Percentiles rank a stretch among this genome's conserved stretches.
phyloP scores from a whole-genome alignment of 2,113 vertebrate genomes.

The Lanius ludovicianus region DNA sequence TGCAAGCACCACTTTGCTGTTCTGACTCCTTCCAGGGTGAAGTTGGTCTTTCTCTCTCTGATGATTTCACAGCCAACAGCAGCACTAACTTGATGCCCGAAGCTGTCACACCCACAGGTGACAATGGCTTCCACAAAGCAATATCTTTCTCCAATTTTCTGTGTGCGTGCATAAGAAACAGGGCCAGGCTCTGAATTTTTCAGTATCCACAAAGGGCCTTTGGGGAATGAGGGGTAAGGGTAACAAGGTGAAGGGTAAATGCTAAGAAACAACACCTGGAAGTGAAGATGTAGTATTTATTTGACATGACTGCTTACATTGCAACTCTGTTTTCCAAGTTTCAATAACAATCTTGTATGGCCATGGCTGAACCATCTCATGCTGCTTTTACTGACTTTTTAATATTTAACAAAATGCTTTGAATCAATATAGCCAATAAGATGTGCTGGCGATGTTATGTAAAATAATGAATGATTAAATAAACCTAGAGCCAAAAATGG shows the following conservation, averaged over 20 bases:
- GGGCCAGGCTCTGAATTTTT: not conserved
- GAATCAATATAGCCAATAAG: not conserved
- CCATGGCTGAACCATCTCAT: not conserved
- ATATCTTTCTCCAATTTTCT: not conserved
- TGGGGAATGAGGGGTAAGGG: not conserved
- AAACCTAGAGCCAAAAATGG: not conserved
- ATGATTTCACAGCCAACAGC: not conserved
- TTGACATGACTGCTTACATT: not conserved
- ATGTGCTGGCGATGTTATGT: not conserved
- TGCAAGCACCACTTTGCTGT: not conserved
- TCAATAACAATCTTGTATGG: not conserved
- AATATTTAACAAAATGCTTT: not conserved
- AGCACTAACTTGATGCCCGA: not conserved
- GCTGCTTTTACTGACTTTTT: constrained; percentile 16
- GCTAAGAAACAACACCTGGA: not conserved
- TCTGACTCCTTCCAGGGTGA: not conserved
- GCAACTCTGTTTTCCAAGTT: not conserved
- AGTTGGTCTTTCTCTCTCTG: not conserved
- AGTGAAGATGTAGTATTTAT: not conserved
- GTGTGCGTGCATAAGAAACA: not conserved
- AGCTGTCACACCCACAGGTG: not conserved
- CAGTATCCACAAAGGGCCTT: not conserved
- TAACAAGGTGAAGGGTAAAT: not conserved
- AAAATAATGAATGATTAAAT: constrained; percentile 27
- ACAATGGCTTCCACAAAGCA: not conserved